phyloP scores from a whole-genome alignment of 2,888 invertebrate genomes.

The Lasioglossum lativentre region DNA sequence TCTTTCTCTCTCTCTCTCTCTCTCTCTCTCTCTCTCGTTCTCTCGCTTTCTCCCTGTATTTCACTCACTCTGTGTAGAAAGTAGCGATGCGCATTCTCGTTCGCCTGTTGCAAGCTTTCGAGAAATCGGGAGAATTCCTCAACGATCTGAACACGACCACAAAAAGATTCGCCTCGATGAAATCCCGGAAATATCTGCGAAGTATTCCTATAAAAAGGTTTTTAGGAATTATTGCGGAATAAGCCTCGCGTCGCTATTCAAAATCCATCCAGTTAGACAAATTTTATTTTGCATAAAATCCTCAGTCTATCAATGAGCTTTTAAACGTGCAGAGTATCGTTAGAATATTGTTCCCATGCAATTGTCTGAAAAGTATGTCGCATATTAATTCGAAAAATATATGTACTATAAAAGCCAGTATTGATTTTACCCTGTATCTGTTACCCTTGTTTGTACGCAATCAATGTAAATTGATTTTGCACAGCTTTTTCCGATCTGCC shows the following conservation, averaged over 20 bases:
- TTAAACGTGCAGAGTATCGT: too few species aligned
- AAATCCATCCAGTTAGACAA: background rate
- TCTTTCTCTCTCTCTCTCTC: background rate
- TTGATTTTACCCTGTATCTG: background rate
- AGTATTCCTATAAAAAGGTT: background rate
- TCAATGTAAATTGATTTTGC: slow-evolving; percentile 1
- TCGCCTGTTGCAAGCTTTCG: slow-evolving; percentile 27
- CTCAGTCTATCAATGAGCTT: background rate
- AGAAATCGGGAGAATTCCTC: background rate
- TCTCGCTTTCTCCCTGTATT: too few species aligned
- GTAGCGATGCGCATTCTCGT: slow-evolving; percentile 19
- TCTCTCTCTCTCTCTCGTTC: background rate
- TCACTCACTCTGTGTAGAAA: background rate
- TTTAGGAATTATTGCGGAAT: background rate
- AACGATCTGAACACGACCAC: background rate
- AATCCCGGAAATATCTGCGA: background rate
- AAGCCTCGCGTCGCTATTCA: background rate
- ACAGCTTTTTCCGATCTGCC: background rate
- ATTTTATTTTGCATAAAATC: background rate
- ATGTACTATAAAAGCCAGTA: background rate
- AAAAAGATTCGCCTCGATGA: background rate
- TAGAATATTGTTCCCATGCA: too few species aligned
- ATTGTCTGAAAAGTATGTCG: background rate
- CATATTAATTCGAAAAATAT: background rate
- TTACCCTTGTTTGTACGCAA: background rate